A percentile compares a stretch with the other conserved stretches of the same genome.
Evolutionary conservation across 1,140 invertebrate genomes (phyloP).

Genomic region (Temnothorax nylanderi): DNA sequence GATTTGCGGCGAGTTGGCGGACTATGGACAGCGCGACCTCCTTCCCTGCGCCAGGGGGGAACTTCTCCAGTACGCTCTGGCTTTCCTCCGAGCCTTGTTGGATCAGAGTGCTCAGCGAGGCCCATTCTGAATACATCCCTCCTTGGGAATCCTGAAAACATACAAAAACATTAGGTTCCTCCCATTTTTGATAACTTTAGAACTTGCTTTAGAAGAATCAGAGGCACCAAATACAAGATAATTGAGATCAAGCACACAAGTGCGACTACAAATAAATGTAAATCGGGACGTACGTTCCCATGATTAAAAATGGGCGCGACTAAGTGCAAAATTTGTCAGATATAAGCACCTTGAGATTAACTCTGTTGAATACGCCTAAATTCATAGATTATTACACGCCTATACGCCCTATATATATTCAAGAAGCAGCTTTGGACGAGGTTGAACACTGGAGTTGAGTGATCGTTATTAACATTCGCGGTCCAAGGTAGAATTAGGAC

Average conservation of each 20-base stretch:
- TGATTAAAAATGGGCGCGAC: neutral
- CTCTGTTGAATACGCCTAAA: constrained; percentile 91
- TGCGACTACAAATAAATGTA: neutral
- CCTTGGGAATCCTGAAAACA: constrained; percentile 83
- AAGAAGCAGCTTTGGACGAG: constrained; percentile 38
- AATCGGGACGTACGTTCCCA: neutral
- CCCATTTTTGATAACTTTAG: neutral
- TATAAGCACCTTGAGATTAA: constrained; percentile 88
- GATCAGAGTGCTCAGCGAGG: constrained; percentile 90
- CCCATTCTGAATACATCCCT: constrained; percentile 95
- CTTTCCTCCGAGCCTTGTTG: constrained; percentile 89
- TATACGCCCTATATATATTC: constrained; percentile 25
- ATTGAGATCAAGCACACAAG: too few species aligned
- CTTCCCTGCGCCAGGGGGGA: constrained; percentile 90
- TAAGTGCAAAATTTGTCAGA: neutral
- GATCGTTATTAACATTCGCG: neutral
- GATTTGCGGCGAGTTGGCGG: constrained; percentile 91
- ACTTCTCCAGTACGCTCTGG: constrained; percentile 95
- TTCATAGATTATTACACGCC: constrained; percentile 88
- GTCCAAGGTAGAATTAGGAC: neutral
- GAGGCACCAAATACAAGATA: neutral
- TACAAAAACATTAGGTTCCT: neutral
- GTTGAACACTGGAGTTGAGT: neutral
- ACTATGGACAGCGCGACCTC: constrained; percentile 95
- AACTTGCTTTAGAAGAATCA: too few species aligned